Evolutionary conservation across 1,140 invertebrate genomes (phyloP).

Genomic region (Neuroterus valhalla): DNA sequence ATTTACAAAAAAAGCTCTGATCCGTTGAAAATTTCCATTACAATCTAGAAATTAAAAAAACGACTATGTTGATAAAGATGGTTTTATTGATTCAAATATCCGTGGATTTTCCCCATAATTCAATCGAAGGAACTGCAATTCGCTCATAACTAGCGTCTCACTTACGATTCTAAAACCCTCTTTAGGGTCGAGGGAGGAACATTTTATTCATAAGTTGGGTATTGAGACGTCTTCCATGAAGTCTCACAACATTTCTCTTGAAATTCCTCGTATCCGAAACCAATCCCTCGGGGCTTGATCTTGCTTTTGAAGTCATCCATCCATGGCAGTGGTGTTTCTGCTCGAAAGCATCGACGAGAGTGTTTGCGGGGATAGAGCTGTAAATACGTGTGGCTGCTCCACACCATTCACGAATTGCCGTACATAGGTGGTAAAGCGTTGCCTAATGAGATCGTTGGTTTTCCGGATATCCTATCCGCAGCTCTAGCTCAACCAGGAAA

Average conservation of each 20-base stretch:
- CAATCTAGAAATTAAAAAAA: too few species aligned
- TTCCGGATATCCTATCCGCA: constrained; percentile 44
- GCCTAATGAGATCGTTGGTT: constrained; percentile 49
- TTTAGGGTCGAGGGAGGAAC: constrained; percentile 15
- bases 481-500: constrained; percentile 42
- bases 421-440: constrained; percentile 41
- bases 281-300: constrained; percentile 8
- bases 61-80: too few species aligned
- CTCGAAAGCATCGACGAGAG: constrained; percentile 4
- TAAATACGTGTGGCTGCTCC: constrained; percentile 18
- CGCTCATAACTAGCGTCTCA: constrained; percentile 10
- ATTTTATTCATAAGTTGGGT: constrained; percentile 18
- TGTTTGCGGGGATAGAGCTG: constrained; percentile 7
- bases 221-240: constrained; percentile 5
- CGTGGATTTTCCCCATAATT: background rate
- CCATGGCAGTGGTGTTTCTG: constrained; percentile 17
- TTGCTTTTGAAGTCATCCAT: constrained; percentile 29
- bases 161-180: constrained; percentile 1
- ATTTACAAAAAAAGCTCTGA: too few species aligned
- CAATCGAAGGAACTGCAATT: constrained; percentile 9
- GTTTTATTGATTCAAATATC: background rate
- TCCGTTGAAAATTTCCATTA: too few species aligned
- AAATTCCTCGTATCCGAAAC: constrained; percentile 25
- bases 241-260: constrained; percentile 11
- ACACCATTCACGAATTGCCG: constrained; percentile 41